phyloP scores from a whole-genome alignment of 1,140 invertebrate genomes.

The Carcinoscorpius rotundicauda region DNA sequence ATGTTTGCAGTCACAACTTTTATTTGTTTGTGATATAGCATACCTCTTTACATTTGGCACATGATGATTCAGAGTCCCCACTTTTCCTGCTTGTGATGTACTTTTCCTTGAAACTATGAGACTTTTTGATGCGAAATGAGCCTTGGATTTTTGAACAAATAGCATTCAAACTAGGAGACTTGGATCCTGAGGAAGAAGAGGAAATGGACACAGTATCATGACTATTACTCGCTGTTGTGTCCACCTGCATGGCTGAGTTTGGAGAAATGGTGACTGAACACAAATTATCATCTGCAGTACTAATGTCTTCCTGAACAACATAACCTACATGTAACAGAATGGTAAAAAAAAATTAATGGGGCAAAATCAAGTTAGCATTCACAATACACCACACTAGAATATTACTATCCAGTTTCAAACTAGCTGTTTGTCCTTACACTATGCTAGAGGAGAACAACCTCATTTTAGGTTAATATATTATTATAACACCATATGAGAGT shows the following conservation, averaged over 20 bases:
- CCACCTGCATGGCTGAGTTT: background rate
- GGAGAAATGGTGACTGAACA: background rate
- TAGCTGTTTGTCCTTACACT: no score
- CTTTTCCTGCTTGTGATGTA: background rate
- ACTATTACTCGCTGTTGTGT: background rate
- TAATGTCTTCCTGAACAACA: background rate
- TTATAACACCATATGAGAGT: no score
- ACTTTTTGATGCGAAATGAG: slow-evolving; percentile 13
- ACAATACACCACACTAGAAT: no score
- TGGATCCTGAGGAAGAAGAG: slow-evolving; percentile 3
- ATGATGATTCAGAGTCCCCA: background rate
- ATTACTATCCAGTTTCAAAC: no score
- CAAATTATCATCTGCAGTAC: background rate
- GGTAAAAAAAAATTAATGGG: no score
- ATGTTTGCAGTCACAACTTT: no score
- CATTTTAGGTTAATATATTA: no score
- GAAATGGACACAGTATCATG: background rate
- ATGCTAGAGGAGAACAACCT: no score
- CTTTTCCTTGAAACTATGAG: slow-evolving; percentile 6
- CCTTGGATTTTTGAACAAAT: slow-evolving; percentile 7
- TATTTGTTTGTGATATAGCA: background rate
- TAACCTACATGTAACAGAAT: background rate
- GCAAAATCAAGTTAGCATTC: no score
- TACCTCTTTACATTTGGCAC: background rate
- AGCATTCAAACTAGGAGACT: slow-evolving; percentile 8